Evolutionary conservation across 64 coral and sea anemone genomes (phyloP).

Genomic region (Anthopleura sola): DNA sequence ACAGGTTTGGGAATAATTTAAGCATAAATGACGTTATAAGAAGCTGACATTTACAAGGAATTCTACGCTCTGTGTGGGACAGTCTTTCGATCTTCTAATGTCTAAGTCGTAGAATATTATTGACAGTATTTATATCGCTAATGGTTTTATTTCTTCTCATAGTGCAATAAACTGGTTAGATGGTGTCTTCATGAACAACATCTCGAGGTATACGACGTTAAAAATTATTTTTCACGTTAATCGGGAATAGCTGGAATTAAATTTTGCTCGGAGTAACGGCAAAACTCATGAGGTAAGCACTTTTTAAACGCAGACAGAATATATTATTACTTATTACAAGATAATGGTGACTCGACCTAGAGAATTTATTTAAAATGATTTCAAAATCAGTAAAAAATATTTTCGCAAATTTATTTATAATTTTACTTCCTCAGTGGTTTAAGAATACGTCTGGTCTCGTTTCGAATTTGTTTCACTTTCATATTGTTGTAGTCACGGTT

Average conservation of each 20-base stretch:
- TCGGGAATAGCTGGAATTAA: neutral
- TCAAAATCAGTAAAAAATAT: neutral
- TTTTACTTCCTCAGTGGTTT: too few relatives aligned
- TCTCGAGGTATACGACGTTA: too few relatives aligned
- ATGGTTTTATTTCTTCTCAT: neutral
- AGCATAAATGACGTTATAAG: neutral
- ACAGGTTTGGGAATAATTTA: neutral
- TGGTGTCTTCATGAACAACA: too few relatives aligned
- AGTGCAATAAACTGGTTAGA: too few relatives aligned
- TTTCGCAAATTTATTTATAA: too few relatives aligned
- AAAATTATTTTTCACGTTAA: neutral
- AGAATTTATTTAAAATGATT: neutral
- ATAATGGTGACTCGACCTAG: neutral
- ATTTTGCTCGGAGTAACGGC: neutral
- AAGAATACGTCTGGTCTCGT: too few relatives aligned
- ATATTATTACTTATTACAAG: neutral
- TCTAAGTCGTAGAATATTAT: neutral
- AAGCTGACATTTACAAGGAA: neutral
- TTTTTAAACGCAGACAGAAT: neutral
- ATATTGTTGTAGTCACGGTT: too few relatives aligned
- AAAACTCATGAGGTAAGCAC: constrained; percentile 5
- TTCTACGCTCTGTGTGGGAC: neutral
- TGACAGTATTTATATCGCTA: too few relatives aligned
- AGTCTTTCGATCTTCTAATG: neutral
- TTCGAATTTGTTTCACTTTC: too few relatives aligned